Evolutionary conservation across 1,140 invertebrate genomes (phyloP), one percentile per base, ranked within the genome.

Genomic region (Drosophila truncata): DNA sequence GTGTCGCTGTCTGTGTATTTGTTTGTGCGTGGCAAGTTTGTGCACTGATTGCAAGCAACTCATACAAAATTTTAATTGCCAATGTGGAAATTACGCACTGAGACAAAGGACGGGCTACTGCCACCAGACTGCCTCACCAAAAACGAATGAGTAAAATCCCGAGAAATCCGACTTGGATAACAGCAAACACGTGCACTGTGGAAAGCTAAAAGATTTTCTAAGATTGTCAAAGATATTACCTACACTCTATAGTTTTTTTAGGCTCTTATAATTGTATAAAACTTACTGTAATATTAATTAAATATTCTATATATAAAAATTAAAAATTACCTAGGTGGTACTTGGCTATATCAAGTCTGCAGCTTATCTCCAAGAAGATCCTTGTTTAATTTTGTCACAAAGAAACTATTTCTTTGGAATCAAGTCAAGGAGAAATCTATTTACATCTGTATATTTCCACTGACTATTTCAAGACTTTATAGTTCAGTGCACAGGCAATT

Each of bases 31-130:
- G 67, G 73, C 81, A 90, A 85, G 73, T 79, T 90, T 81, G 59
- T 79, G 86, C 81, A 74, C 85, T 90, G 86, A 90, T 90, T 90
- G 85, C 85, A 82, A 76, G 78, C 85, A 90, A 91, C 85, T 90
- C 85, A 91, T 90, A 91, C 86, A 78, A 90, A 90, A 90, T 90
- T 91, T 90, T 90, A 90, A 90, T 90, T 90, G 86, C 82, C 85
- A 85, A 91, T 90, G 85, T 73, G 76, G 78, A 85, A 90, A 85
- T 90, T 90, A 88, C 85, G 78, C 74, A 88, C 82, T 74, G 81
- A 60, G 52, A 64, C 54, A 79, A 60, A 80, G 61, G 63, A 52
- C 63, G 42, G 54, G 46, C 31, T 16, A 18, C 47, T 47, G 79
- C 23, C 41, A 80, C 23, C 41, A 80, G 42, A 27, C 42, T 54